Evolutionary conservation across 2,797 vertebrate genomes (phyloP), one percentile per base, ranked within the genome.

Genomic region (Eremophila alpestris): DNA sequence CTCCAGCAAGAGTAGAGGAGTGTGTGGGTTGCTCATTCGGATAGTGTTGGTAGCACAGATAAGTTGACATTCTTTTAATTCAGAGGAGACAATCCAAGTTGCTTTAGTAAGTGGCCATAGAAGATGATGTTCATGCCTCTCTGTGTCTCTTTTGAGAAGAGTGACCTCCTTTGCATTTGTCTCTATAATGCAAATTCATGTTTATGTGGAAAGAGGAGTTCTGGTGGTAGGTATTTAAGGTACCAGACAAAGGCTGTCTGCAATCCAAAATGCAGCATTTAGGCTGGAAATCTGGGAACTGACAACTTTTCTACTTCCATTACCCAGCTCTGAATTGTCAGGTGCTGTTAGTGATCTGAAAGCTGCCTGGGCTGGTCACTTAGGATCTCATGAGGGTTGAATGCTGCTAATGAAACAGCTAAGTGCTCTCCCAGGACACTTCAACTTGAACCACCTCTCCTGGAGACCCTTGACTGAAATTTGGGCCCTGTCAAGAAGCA

Each of bases 11-110:
- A 49, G 5, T 55, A 7, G 10, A 68, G 11, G 48, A 58, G n/a
- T 9, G 5, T 56, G 13, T 2, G 10, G 30, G 3, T 27, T 16
- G 12, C 10, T 60, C 41, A 13, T 2, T 81, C 0, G 1, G 18
- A 26, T 78, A 38, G 48, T 46, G n/a, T 49, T 34, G 16, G 13
- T 46, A 32, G 40, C 1, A 4, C 27, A 68, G 71, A 22, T 58
- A 40, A 75, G 30, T 46, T 92, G 67, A 30, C 10, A 3, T 79
- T 54, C 36, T 63, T 68, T 18, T 43, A 30, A 16, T 52, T 79
- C 52, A 29, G 51, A 69, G 14, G 38, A 91, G 56, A 43, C 20
- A 46, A n/a, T 87, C n/a, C 49, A 79, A 40, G 9, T 51, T 36
- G 30, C 58, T 80, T 80, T 52, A 83, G 7, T 80, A 74, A 87